These are phyloP conservation scores for Paradoxurus hermaphroditus DNA, from an alignment of 2,113 vertebrate genomes.

Conservation along the genomic window DNA sequence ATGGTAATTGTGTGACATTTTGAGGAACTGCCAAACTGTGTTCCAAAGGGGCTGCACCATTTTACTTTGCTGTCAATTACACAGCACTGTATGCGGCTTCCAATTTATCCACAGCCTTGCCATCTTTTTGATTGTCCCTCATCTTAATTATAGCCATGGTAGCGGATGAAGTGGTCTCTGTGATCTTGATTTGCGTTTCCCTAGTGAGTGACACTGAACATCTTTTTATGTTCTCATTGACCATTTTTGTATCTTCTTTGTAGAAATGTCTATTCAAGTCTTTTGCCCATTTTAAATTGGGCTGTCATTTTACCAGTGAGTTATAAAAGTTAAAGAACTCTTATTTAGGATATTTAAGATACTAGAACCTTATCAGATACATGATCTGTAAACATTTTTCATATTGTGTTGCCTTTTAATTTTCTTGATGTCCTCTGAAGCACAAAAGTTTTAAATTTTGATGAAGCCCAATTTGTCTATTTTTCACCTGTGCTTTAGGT, in stretches of 20 bases:
- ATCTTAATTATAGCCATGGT: background rate
- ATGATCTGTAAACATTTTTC: background rate
- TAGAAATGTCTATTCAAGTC: background rate
- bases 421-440: background rate
- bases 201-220: background rate
- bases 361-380: background rate
- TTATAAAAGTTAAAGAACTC: background rate
- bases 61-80: background rate
- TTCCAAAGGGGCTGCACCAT: background rate
- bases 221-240: background rate
- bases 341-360: background rate
- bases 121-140: background rate
- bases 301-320: background rate
- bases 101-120: background rate
- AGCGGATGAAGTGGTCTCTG: background rate
- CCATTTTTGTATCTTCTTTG: background rate
- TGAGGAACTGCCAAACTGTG: background rate
- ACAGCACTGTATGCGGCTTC: background rate
- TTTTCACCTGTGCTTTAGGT: background rate
- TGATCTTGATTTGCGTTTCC: background rate
- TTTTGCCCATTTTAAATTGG: background rate
- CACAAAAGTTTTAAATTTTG: background rate
- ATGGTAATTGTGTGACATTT: background rate
- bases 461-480: background rate
- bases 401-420: background rate